phyloP scores from a whole-genome alignment of 1,140 invertebrate species.

The Diachasmimorpha longicaudata region DNA sequence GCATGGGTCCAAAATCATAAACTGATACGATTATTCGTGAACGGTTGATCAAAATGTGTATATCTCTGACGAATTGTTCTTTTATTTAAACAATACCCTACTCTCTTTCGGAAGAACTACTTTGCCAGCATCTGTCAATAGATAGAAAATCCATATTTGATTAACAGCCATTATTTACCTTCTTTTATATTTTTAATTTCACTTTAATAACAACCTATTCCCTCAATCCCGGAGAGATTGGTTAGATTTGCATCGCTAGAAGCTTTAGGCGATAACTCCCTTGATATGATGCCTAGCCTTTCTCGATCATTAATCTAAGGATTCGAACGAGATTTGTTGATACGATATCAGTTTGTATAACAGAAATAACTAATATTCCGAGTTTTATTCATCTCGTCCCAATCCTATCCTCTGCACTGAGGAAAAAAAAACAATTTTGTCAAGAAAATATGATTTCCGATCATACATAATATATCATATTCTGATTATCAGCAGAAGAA shows the following conservation, averaged over 20 bases:
- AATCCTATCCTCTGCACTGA: not conserved
- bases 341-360: too few relatives aligned
- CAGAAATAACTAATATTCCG: too few relatives aligned
- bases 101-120: not conserved
- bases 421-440: too few relatives aligned
- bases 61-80: constrained; percentile 1
- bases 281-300: not conserved
- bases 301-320: not conserved
- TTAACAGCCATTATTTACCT: not conserved
- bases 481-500: too few relatives aligned
- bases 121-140: not conserved
- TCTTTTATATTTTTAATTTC: not conserved
- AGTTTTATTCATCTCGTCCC: too few relatives aligned
- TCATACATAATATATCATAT: too few relatives aligned
- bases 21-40: not conserved
- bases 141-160: not conserved
- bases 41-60: not conserved
- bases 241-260: constrained; percentile 41
- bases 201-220: not conserved
- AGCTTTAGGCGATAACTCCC: not conserved
- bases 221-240: constrained; percentile 37
- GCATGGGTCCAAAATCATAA: not conserved
- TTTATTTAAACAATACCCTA: not conserved
- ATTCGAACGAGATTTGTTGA: too few relatives aligned
- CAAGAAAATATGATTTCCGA: too few relatives aligned